phyloP scores from a whole-genome alignment of 2,888 invertebrate species.

The Acanthosepion lycidas region DNA sequence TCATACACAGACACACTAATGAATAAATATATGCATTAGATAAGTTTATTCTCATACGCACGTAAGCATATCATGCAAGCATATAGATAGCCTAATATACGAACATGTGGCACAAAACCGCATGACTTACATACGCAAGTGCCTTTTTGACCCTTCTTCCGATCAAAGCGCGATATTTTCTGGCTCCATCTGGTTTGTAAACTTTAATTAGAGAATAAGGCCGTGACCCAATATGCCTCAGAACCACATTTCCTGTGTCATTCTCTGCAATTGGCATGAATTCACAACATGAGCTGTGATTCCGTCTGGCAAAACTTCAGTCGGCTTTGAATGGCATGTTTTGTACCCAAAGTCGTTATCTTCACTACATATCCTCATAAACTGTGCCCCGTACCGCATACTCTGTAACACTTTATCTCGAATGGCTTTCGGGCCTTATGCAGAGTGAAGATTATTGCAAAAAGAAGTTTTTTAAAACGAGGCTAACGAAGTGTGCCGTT shows the following conservation, averaged over 20 bases:
- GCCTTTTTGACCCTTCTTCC: neutral
- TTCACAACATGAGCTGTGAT: neutral
- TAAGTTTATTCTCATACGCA: no score
- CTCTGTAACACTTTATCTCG: no score
- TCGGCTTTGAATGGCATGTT: no score
- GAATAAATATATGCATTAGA: no score
- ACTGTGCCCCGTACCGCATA: no score
- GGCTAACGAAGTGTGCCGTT: no score
- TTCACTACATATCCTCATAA: no score
- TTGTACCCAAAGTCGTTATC: no score
- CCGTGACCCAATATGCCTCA: neutral
- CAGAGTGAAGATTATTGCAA: no score
- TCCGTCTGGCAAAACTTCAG: neutral
- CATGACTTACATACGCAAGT: neutral
- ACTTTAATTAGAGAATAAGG: neutral
- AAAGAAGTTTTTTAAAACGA: no score
- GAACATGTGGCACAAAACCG: neutral
- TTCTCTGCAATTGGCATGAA: neutral
- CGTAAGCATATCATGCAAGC: neutral
- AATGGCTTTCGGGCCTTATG: no score
- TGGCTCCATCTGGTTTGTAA: neutral
- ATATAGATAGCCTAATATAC: neutral
- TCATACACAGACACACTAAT: no score
- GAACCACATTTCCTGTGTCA: neutral
- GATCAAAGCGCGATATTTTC: neutral